phyloP scores from a whole-genome alignment of 2,797 vertebrate species.

The Pteropus rufus region DNA sequence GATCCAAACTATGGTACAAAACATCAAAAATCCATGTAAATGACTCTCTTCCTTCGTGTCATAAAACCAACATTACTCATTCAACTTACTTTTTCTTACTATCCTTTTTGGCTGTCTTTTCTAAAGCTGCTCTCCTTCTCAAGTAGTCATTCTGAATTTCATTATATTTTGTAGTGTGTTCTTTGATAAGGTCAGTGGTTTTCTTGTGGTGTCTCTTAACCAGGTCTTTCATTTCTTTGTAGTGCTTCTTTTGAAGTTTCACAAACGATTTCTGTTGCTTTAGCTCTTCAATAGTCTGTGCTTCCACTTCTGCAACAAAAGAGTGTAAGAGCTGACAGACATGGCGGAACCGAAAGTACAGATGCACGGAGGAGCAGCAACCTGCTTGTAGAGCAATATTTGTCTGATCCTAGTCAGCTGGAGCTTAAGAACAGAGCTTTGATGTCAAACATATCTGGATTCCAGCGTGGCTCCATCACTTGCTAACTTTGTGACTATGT shows the following conservation, averaged over 20 bases:
- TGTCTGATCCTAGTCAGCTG: neutral
- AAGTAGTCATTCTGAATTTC: conserved; percentile 93
- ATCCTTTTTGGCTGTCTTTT: conserved; percentile 93
- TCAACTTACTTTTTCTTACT: conserved; percentile 95
- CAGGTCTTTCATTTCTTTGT: conserved; percentile 99
- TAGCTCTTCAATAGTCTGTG: conserved; percentile 93
- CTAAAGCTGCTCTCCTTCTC: conserved; percentile 87
- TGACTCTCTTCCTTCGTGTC: neutral
- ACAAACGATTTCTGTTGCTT: conserved; percentile 97
- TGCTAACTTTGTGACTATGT: neutral
- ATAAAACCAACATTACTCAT: neutral
- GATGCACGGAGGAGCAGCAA: neutral
- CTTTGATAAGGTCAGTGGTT: conserved; percentile 95
- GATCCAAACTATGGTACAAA: neutral
- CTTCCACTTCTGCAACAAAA: conserved; percentile 90
- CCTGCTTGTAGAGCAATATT: neutral
- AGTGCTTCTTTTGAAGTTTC: conserved; percentile 96
- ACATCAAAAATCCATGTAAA: neutral
- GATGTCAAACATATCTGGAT: neutral
- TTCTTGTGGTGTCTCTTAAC: conserved; percentile 96
- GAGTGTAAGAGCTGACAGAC: neutral
- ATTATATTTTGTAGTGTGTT: conserved; percentile 91
- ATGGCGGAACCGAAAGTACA: neutral
- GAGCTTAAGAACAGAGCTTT: neutral
- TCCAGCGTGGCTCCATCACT: neutral